Evolutionary conservation across 1,140 invertebrate species (phyloP), one percentile per base, ranked within the genome.

Genomic region (Asobara japonica): DNA sequence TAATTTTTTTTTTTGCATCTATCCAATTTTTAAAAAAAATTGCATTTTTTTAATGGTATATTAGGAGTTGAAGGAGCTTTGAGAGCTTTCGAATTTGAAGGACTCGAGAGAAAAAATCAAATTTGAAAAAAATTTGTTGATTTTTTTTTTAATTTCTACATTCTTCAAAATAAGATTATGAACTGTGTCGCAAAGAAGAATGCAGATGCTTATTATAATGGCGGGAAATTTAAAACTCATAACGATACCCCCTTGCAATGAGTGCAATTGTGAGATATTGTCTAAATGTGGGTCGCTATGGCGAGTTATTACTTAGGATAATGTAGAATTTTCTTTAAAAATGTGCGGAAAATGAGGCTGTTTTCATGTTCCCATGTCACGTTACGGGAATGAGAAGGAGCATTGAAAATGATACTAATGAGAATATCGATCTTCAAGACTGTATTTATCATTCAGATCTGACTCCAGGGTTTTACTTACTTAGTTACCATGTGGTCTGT

Each of bases 221-320:
- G n/a, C n/a, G n/a, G n/a, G n/a, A n/a, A n/a, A n/a, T n/a, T n/a
- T n/a, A n/a, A n/a, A n/a, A n/a, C n/a, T n/a, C n/a, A n/a, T n/a
- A n/a, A n/a, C n/a, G n/a, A n/a, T n/a, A n/a, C n/a, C n/a, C n/a
- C n/a, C n/a, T n/a, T n/a, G 61, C 80, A 80, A 80, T 82, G 81
- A 80, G 83, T 86, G 84, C 84, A 86, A 86, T 86, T 78, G 70
- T 69, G 48, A 69, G 30, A 30, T 29, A 69, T 70, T 62, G 60
- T 62, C 61, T 38, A 22, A 61, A 69, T 69, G 67, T 22, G 33
- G 66, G 51, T 20, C 30, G 51, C 18, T 18, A 20, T 56, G 27
- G 33, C 56, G 30, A 65, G n/a, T n/a, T n/a, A 66, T 65, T 20
- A 36, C 45, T 65, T 56, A 65, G 45, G 11, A 18, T 69, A 60